phyloP scores from a whole-genome alignment of 2,113 vertebrate genomes.

The Megaptera novaeangliae region DNA sequence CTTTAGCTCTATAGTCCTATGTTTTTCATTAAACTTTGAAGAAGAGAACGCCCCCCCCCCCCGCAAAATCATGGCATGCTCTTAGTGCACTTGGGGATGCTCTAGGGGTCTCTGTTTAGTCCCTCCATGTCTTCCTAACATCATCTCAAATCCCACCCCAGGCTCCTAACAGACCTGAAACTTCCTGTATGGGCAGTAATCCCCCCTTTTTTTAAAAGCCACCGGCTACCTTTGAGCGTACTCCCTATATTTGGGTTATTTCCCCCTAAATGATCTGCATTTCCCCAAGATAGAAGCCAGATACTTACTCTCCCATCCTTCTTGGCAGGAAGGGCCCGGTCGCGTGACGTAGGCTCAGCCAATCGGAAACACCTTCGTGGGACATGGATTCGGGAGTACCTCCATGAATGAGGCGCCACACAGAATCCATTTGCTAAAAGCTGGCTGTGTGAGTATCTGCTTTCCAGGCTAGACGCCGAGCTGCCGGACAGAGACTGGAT shows the following conservation, averaged over 20 bases:
- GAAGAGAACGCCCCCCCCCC: not conserved
- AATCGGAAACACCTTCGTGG: not conserved
- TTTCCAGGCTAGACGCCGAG: not conserved
- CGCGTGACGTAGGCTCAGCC: not conserved
- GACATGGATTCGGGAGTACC: rapidly evolving
- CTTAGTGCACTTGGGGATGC: not conserved
- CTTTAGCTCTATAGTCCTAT: not conserved
- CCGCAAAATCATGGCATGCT: not conserved
- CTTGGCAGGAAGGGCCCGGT: not conserved
- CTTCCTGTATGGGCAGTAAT: not conserved
- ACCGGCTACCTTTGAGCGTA: not conserved
- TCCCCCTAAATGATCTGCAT: not conserved
- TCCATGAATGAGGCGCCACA: not conserved
- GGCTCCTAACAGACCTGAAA: not conserved
- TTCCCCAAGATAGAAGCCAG: not conserved
- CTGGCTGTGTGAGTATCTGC: too few species aligned
- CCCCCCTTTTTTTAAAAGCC: not conserved
- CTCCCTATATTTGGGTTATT: not conserved
- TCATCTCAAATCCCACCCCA: not conserved
- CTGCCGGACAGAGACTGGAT: not conserved
- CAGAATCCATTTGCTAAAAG: not conserved
- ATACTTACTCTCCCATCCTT: not conserved
- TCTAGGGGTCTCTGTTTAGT: not conserved
- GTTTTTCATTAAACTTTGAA: conserved; percentile 29
- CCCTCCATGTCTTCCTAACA: not conserved